Evolutionary conservation across 2,113 vertebrate genomes (phyloP).

Genomic region (Lepus americanus): DNA sequence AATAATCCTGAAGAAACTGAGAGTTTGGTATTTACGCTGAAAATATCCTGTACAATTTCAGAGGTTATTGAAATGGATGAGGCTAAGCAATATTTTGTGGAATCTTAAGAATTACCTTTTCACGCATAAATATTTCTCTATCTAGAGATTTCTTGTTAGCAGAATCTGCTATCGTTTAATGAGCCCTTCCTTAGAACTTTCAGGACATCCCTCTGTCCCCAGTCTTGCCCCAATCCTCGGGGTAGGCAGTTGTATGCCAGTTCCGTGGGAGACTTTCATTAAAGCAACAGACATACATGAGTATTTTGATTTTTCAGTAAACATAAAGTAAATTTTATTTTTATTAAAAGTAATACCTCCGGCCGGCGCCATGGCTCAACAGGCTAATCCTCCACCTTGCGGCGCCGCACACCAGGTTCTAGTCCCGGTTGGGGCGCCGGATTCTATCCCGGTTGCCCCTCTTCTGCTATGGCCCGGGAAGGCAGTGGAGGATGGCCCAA

Average conservation of each 20-base stretch:
- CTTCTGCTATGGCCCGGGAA: too few relatives aligned
- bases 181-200: neutral
- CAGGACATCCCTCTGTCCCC: neutral
- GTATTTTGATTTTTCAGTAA: slow-evolving; percentile 47
- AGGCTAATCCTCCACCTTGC: too few relatives aligned
- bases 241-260: slow-evolving; percentile 12
- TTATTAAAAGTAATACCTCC: slow-evolving; percentile 34
- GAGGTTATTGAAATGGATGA: slow-evolving; percentile 28
- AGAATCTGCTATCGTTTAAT: neutral
- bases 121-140: neutral
- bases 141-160: neutral
- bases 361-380: too few relatives aligned
- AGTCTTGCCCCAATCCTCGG: neutral
- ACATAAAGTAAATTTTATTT: slow-evolving; percentile 9
- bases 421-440: too few relatives aligned
- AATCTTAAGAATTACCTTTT: neutral
- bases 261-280: neutral
- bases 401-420: too few relatives aligned
- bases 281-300: slow-evolving; percentile 35
- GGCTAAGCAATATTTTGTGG: slow-evolving; percentile 3
- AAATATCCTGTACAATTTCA: neutral
- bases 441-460: too few relatives aligned
- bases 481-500: too few relatives aligned
- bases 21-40: slow-evolving; percentile 6
- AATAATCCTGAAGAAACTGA: slow-evolving; percentile 42